These are phyloP conservation scores for Eueides isabella DNA, from an alignment of 1,140 invertebrate genomes.

Conservation along the genomic window DNA sequence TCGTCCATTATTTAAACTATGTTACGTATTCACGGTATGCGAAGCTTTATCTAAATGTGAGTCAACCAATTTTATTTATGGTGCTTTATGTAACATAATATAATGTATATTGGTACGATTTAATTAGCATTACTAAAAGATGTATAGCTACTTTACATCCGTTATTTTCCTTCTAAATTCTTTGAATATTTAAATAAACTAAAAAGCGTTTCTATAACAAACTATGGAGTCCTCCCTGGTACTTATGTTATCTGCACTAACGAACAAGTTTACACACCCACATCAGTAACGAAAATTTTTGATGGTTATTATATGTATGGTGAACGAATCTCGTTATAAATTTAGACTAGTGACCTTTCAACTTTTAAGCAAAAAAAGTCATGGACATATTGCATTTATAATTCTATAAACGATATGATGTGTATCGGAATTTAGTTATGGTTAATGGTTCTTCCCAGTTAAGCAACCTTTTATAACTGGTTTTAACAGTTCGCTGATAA, in stretches of 20 bases:
- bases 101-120: neutral
- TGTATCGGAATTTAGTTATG: conserved; percentile 32
- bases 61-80: conserved; percentile 18
- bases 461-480: conserved; percentile 29
- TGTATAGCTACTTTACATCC: neutral
- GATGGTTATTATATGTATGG: neutral
- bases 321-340: neutral
- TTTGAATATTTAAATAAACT: neutral
- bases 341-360: conserved; percentile 1
- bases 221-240: neutral
- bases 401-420: conserved; percentile 1
- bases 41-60: conserved; percentile 28
- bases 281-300: neutral
- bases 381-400: conserved; percentile 18
- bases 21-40: conserved; percentile 48
- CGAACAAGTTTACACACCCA: no score
- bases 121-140: neutral
- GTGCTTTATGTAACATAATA: neutral
- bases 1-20: conserved; percentile 46
- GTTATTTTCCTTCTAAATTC: neutral
- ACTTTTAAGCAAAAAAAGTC: conserved; percentile 5
- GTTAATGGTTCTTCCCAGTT: conserved; percentile 21
- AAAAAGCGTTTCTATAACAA: neutral
- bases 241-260: no score
- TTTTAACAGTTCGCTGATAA: conserved; percentile 33